Base-by-base conservation (phyloP, 2,797 vertebrate genomes). In the Decapterus maruadsi region DNA sequence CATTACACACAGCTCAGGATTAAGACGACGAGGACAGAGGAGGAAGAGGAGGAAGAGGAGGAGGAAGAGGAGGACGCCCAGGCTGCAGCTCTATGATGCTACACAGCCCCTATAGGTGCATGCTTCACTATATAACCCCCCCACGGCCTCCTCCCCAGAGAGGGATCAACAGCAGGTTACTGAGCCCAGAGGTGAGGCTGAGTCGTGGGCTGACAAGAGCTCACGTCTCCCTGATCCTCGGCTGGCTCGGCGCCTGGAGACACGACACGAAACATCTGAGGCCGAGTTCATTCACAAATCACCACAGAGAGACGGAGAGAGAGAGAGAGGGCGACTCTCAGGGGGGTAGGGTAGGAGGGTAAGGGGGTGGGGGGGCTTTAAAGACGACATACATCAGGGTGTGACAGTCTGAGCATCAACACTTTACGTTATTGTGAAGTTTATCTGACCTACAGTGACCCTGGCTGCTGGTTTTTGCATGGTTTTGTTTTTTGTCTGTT, bases 261-360 rank as follows among this genome's bases (percentile, higher is more conserved):
- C 46, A 12, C 16, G 75, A 81, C 82, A 75, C 17, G 54, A 26
- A 65, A 77, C 75, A 34, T 77, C 74, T 66, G 26, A 59, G 58
- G 68, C 40, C 65, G 74, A 2, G 59, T 68, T 82, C 88, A 85
- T 88, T 90, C 87, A 89, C 68, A 90, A 88, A 90, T 80, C 69
- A 62, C 40, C 16, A 58, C 53, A 26, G 26, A 26, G 26, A 26
- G 26, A 26, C 3, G 26, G 26, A 26, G 26, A 26, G 26, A 26
- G 26, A 26, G 26, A 48, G 61, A 1, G 26, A 58, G 54, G 9
- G 54, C 64, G 40, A 75, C 61, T 54, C 40, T 56, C 40, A 2
- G 77, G 19, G 31, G 77, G 60, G 70, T 26, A 1, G 20, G 50
- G 36, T 75, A 4, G 20, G 50, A 2, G 10, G 5, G 20, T 20